Base-by-base conservation (phyloP, 2,888 invertebrate species). In the Apodemia duryi region DNA sequence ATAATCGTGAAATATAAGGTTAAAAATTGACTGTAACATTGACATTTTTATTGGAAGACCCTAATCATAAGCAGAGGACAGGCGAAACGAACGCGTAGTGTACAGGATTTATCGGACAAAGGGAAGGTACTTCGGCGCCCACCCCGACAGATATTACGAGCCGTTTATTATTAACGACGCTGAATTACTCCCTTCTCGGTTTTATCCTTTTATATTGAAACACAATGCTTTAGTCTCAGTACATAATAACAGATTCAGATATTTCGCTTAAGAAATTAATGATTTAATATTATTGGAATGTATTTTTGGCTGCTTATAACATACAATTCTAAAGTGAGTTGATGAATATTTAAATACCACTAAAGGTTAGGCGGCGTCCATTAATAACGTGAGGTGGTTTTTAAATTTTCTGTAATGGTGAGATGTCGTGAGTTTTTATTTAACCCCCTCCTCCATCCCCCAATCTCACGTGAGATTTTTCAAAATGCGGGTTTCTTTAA, bases 101-200 rank as follows among this genome's bases (percentile, higher is more conserved):
- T 65, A 32, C 38, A n/a, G 46, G 67, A 69, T 70, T 70, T 71
- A 69, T 64, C 43, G 61, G 62, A 68, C 67, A 69, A 67, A 67
- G 65, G 63, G 64, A 54, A 51, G 64, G 65, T 61, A 64, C 61
- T 61, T 13, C 60, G 65, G 63, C 63, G 51, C 62, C 65, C 32
- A 28, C 38, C 64, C 41, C 64, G 64, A 57, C 65, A 67, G 68
- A 63, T 67, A 69, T 68, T 67, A 68, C 63, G 68, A 66, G 41
- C 63, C 66, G 63, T 69, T 69, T 68, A 69, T 69, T 69, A 67
- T 68, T 68, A 62, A 68, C 65, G 62, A 62, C 35, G 62, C 64
- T 49, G 66, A 61, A 67, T 62, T 64, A 62, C 54, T 62, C 60
- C 62, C 46, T 9, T 54, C 38, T 43, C 49, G 51, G 63, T 63